A percentile compares a stretch with the other conserved stretches of the same genome.
phyloP scores from a whole-genome alignment of 2,113 vertebrate genomes.

The Pyrgilauda ruficollis region DNA sequence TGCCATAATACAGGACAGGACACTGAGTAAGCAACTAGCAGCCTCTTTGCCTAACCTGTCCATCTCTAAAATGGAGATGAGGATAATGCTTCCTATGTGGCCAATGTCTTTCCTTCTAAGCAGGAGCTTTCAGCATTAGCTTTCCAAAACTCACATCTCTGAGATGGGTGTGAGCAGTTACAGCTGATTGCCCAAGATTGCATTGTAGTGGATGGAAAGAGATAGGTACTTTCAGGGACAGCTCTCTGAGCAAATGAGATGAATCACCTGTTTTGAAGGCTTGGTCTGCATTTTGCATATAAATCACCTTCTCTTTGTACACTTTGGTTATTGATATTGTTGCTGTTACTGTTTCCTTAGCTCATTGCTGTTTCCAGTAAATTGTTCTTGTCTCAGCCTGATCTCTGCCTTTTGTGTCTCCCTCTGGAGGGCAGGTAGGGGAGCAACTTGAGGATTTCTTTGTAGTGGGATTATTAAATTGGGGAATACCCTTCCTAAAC shows the following conservation, averaged over 20 bases:
- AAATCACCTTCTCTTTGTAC: neutral
- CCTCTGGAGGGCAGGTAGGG: fast-evolving
- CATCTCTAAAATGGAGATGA: neutral
- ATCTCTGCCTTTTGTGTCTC: neutral
- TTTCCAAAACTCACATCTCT: neutral
- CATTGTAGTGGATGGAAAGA: neutral
- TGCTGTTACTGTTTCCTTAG: neutral
- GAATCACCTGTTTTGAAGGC: neutral
- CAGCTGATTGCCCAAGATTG: neutral
- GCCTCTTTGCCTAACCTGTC: neutral
- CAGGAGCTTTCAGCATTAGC: neutral
- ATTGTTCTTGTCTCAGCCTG: neutral
- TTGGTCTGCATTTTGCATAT: neutral
- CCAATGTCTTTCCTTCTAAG: neutral
- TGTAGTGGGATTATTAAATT: neutral
- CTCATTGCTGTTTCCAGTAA: neutral
- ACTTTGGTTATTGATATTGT: neutral
- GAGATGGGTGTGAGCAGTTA: neutral
- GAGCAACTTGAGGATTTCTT: neutral
- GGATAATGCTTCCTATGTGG: neutral
- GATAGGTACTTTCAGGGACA: neutral
- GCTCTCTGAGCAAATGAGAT: neutral
- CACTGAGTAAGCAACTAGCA: neutral
- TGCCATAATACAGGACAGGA: neutral
- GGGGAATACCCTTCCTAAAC: neutral